phyloP scores from a whole-genome alignment of 2,888 invertebrate species.

The Prenolepis imparis region DNA sequence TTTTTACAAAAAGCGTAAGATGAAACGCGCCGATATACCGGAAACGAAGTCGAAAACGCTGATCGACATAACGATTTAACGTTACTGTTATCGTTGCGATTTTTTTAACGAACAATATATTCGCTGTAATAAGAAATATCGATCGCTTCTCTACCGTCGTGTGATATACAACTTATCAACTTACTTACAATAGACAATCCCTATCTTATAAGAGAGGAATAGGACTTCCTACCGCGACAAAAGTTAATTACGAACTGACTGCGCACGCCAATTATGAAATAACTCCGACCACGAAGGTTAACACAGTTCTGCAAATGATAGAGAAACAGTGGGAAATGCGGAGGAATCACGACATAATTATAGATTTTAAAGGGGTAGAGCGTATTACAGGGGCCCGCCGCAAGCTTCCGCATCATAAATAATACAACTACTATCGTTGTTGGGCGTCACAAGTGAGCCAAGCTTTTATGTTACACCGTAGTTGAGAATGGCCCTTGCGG shows the following conservation, averaged over 20 bases:
- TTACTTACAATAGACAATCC: background rate
- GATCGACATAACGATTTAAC: background rate
- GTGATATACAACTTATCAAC: background rate
- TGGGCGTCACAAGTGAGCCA: constrained; percentile 59
- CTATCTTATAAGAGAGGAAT: background rate
- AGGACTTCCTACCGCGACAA: constrained; percentile 39
- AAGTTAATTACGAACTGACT: constrained; percentile 44
- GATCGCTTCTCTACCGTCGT: background rate
- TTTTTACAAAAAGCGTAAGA: constrained; percentile 19
- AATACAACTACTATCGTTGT: constrained; percentile 63
- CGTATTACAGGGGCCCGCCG: constrained; percentile 20
- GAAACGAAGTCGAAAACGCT: background rate
- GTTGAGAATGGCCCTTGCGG: constrained; percentile 56
- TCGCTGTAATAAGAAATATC: background rate
- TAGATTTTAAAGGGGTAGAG: constrained; percentile 51
- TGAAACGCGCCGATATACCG: constrained; percentile 17
- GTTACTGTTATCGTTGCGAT: constrained; percentile 22
- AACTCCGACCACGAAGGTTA: constrained; percentile 40
- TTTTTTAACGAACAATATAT: background rate
- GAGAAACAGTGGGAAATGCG: constrained; percentile 42
- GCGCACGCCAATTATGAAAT: constrained; percentile 40
- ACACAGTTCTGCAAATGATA: constrained; percentile 39
- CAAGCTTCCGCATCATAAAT: constrained; percentile 57
- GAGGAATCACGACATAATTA: constrained; percentile 60
- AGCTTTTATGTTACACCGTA: constrained; percentile 62